Evolutionary conservation across 2,797 vertebrate genomes (phyloP).

Genomic region (Tauraco hartlaubi): DNA sequence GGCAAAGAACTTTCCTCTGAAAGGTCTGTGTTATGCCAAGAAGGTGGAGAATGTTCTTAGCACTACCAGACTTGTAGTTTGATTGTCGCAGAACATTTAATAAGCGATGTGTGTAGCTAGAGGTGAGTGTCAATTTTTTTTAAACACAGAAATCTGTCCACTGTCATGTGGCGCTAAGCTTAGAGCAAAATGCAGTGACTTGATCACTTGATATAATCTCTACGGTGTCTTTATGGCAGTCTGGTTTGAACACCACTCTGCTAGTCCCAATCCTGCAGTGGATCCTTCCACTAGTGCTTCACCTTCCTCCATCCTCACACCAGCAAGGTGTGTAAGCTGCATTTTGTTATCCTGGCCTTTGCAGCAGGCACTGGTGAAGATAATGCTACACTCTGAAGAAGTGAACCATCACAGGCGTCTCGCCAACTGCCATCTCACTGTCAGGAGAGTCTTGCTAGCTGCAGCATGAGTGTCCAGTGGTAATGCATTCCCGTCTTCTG

Average conservation of each 20-base stretch:
- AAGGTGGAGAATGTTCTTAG: neutral
- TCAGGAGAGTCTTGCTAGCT: neutral
- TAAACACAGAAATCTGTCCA: neutral
- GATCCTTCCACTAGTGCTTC: neutral
- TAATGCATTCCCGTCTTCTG: neutral
- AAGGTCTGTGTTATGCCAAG: neutral
- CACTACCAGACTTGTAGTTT: neutral
- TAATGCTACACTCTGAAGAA: neutral
- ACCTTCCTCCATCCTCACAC: neutral
- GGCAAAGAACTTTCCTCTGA: neutral
- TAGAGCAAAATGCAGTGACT: neutral
- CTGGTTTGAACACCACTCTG: neutral
- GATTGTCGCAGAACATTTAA: neutral
- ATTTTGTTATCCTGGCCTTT: neutral
- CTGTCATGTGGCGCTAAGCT: neutral
- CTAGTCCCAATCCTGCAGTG: neutral
- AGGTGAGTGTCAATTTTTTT: neutral
- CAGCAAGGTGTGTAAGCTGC: neutral
- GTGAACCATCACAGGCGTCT: neutral
- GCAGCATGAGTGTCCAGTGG: neutral
- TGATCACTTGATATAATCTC: neutral
- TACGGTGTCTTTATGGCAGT: neutral
- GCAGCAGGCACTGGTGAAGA: neutral
- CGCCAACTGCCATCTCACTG: fast-evolving
- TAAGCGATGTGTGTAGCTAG: neutral